Evolutionary conservation across 2,113 vertebrate genomes (phyloP).

Genomic region (Excalfactoria chinensis): DNA sequence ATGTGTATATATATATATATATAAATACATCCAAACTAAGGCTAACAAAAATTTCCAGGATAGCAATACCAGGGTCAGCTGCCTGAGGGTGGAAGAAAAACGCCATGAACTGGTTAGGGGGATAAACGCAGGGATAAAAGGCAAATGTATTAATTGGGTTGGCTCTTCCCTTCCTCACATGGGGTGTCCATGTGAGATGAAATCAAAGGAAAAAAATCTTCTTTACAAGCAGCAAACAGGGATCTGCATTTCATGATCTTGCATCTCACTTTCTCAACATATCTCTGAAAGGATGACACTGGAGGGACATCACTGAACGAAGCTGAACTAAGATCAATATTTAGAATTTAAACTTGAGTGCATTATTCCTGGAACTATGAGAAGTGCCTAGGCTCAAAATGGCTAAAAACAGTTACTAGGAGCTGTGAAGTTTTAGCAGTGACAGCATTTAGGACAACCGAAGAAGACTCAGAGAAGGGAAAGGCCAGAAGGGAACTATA

Average conservation of each 20-base stretch:
- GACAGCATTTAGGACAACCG: neutral
- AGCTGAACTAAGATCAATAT: neutral
- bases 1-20: neutral
- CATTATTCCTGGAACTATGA: neutral
- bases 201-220: neutral
- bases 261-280: neutral
- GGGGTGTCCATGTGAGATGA: neutral
- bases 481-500: neutral
- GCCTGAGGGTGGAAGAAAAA: neutral
- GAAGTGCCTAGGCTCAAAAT: neutral
- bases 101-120: neutral
- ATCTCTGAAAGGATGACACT: neutral
- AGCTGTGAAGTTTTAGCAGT: neutral
- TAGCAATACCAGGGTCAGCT: neutral
- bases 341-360: neutral
- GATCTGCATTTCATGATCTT: neutral
- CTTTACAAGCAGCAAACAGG: neutral
- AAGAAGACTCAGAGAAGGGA: neutral
- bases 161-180: neutral
- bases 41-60: neutral
- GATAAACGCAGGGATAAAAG: neutral
- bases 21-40: neutral
- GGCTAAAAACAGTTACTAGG: neutral
- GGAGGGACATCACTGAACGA: neutral
- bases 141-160: neutral